Evolutionary conservation across 2,797 vertebrate genomes (phyloP).

Genomic region (Danio tinwini): DNA sequence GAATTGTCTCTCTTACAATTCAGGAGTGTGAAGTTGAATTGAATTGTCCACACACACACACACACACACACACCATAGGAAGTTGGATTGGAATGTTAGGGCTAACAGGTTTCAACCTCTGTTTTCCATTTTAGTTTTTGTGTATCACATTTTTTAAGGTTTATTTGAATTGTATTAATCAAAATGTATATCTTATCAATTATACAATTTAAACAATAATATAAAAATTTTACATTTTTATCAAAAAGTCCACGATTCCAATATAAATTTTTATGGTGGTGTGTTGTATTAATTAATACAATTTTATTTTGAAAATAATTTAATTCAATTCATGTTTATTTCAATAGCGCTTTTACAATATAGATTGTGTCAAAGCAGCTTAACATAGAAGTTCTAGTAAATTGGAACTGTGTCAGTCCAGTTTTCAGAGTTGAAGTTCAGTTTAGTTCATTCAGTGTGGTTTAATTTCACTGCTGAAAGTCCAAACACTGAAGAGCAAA

Average conservation of each 20-base stretch:
- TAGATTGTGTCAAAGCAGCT: too few species aligned
- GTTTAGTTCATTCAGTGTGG: too few species aligned
- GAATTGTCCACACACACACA: not conserved
- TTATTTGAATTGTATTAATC: not conserved
- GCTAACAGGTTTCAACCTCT: too few species aligned
- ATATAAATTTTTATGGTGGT: too few species aligned
- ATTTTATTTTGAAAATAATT: not conserved
- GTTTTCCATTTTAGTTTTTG: not conserved
- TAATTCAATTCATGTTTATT: too few species aligned
- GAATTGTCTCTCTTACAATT: conserved; percentile 20
- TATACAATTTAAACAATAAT: not conserved
- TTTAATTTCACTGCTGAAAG: too few species aligned
- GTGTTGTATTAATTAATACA: not conserved
- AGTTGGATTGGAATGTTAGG: conserved; percentile 4
- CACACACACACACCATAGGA: not conserved
- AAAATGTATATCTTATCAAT: not conserved
- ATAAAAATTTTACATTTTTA: too few species aligned
- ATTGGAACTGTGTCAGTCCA: too few species aligned
- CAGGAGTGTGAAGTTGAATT: not conserved
- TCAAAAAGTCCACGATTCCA: not conserved
- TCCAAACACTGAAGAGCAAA: too few species aligned
- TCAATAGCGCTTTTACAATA: too few species aligned
- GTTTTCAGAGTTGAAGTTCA: too few species aligned
- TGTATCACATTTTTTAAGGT: not conserved
- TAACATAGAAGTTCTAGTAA: too few species aligned